These are phyloP conservation scores for Agrochola litura DNA, from an alignment of 2,888 invertebrate genomes.

Conservation along the genomic window DNA sequence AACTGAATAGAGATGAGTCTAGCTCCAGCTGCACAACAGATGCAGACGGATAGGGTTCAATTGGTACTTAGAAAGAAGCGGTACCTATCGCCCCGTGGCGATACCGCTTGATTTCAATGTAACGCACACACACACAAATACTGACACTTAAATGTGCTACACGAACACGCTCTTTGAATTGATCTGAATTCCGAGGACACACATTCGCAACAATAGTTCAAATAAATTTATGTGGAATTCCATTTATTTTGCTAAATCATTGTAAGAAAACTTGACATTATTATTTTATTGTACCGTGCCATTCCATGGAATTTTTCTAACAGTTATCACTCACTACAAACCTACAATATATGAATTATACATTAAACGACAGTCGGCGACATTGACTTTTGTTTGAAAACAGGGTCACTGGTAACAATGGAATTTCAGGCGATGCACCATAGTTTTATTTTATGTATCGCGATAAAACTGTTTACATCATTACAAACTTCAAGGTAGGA, in stretches of 20 bases:
- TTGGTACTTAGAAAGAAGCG: conserved; percentile 53
- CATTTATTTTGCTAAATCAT: conserved; percentile 31
- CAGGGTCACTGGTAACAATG: conserved; percentile 50
- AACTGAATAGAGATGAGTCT: conserved; percentile 22
- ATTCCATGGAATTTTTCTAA: conserved; percentile 25
- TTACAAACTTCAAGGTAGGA: neutral
- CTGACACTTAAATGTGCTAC: conserved; percentile 4
- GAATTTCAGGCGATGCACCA: conserved; percentile 32
- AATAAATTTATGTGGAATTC: conserved; percentile 32
- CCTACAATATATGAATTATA: conserved; percentile 33
- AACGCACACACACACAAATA: conserved; percentile 27
- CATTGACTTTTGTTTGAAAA: conserved; percentile 53
- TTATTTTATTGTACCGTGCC: conserved; percentile 2
- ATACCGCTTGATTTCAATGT: conserved; percentile 31
- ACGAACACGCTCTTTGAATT: conserved; percentile 44
- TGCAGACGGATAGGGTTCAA: conserved; percentile 50
- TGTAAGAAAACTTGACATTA: conserved; percentile 23
- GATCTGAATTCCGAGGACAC: conserved; percentile 54
- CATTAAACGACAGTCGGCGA: conserved; percentile 23
- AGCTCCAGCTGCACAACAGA: conserved; percentile 31
- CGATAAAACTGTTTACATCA: conserved; percentile 8
- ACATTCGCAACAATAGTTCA: conserved; percentile 31
- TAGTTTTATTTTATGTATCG: conserved; percentile 24
- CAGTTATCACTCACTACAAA: conserved; percentile 38
- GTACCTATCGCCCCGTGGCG: conserved; percentile 17